Evolutionary conservation across 2,888 invertebrate genomes (phyloP).

Genomic region (Psylliodes chrysocephalus): DNA sequence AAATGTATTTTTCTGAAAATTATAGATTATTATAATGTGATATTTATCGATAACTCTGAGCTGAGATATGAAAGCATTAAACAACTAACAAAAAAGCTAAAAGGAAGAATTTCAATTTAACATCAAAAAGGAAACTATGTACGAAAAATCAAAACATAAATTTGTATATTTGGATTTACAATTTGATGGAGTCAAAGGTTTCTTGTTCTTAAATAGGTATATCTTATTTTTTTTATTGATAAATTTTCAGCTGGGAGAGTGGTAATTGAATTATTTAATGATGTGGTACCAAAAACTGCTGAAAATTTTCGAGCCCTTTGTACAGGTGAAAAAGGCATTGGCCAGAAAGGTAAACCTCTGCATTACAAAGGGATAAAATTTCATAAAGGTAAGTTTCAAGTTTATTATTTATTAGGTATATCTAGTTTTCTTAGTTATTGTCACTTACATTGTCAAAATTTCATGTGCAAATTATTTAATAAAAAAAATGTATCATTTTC

Average conservation of each 20-base stretch:
- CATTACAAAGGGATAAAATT: slow-evolving; percentile 87
- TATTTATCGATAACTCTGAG: no score
- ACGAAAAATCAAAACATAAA: slow-evolving; percentile 2
- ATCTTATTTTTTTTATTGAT: neutral
- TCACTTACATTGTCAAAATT: neutral
- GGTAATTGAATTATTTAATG: slow-evolving; percentile 85
- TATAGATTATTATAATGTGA: no score
- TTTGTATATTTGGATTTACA: slow-evolving; percentile 76
- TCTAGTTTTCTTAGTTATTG: neutral
- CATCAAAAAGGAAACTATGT: neutral
- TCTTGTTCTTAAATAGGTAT: slow-evolving; percentile 21
- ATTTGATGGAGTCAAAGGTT: slow-evolving; percentile 76
- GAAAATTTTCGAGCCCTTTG: slow-evolving; percentile 94
- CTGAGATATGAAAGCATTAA: no score
- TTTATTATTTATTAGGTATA: neutral
- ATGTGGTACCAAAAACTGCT: slow-evolving; percentile 86
- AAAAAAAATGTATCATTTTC: neutral
- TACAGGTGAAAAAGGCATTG: slow-evolving; percentile 88
- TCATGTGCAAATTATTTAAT: neutral
- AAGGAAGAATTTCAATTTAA: neutral
- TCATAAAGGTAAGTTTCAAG: slow-evolving; percentile 72
- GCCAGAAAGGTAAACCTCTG: slow-evolving; percentile 75
- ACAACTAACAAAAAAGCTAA: no score
- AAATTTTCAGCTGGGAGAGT: slow-evolving; percentile 76
- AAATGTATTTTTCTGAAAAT: no score